Conservation (phyloP, 2,888 invertebrate species). For the Chelonus formosanus region DNA sequence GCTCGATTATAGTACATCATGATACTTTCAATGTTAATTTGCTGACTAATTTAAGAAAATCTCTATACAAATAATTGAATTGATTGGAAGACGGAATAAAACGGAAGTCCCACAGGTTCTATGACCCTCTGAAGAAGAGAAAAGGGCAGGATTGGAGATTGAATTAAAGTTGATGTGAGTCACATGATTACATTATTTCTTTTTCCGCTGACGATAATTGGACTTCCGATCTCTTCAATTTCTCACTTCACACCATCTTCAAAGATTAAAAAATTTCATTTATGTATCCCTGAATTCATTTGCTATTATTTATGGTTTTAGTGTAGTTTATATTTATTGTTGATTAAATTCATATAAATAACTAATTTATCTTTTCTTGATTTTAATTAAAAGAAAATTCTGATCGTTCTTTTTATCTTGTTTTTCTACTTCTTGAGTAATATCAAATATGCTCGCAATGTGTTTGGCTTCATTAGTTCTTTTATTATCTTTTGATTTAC, state of each 20-base stretch:
- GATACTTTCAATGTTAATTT: no score
- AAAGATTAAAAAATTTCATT: neutral
- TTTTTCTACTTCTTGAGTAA: no score
- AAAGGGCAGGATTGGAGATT: neutral
- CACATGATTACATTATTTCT: conserved; percentile 43
- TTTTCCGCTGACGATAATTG: conserved; percentile 24
- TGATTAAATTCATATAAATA: no score
- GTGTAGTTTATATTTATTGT: no score
- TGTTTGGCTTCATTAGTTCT: no score
- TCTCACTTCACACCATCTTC: neutral
- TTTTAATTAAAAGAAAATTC: no score
- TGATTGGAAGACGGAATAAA: conserved; percentile 26
- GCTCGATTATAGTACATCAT: neutral
- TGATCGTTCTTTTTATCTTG: no score
- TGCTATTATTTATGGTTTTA: no score
- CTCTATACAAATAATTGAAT: neutral
- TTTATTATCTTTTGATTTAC: no score
- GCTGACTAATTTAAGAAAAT: neutral
- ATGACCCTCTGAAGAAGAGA: conserved; percentile 48
- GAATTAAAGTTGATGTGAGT: conserved; percentile 54
- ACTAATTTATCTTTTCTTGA: no score
- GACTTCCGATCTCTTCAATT: conserved; percentile 18
- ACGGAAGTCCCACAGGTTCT: conserved; percentile 54
- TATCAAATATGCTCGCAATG: no score
- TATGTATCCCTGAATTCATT: no score